Base-by-base conservation (phyloP, 2,113 vertebrate genomes). In the Toxotes chatareus region DNA sequence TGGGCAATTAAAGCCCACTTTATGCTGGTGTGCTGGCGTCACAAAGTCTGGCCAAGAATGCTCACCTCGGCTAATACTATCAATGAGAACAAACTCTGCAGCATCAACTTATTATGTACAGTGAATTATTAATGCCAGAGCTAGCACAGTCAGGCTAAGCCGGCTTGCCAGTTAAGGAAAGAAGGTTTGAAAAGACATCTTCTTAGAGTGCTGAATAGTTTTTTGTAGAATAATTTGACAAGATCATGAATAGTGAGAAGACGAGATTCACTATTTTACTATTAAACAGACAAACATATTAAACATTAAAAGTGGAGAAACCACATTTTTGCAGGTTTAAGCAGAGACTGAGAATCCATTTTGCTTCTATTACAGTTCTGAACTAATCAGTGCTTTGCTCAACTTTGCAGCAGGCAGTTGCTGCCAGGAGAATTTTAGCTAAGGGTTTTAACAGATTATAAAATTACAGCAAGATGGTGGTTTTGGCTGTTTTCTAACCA, bases 61-160 rank as follows among this genome's bases (percentile, higher is more conserved):
- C 90, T 93, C 91, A 91, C 89, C 90, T 92, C 89, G 70, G 80
- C 90, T 94, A 92, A 94, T 93, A 84, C 84, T 91, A 92, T 92
- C 93, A 91, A 92, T 88, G 89, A 87, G 89, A 88, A 88, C 85
- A 86, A 94, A 91, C 87, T 88, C 86, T 88, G 92, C 88, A 86
- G 82, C 90, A 92, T 92, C 79, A 82, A 90, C 89, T 94, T 89
- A 89, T 94, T 90, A 92, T 74, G 86, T 69, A 90, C 80, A 73
- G 82, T 93, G 88, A 91, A 94, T 94, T 94, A 94, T 94, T 94
- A 90, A 94, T 93, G 90, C 83, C 69, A 79, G 60, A 84, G 82
- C 86, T 73, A 88, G 84, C 88, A 90, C 79, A 79, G 74, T 62
- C 78, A 21, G 65, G 46, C 76, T 91, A 74, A 84, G 62, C 67